Evolutionary conservation across 2,888 invertebrate species (phyloP), one percentile per base, ranked within the genome.

Genomic region (Euplexia lucipara): DNA sequence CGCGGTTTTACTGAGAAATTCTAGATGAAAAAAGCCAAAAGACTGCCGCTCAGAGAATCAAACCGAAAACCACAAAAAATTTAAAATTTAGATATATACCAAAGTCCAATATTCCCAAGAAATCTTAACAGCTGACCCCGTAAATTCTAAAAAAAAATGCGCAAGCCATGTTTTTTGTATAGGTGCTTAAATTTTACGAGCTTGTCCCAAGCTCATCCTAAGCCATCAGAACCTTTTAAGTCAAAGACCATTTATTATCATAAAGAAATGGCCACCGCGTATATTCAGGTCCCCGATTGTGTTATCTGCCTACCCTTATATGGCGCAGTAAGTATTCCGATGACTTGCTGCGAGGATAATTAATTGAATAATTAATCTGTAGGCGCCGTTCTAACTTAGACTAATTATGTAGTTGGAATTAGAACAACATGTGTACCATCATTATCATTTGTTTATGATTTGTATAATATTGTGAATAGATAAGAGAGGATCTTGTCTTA

Each of bases 241-340:
- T 70, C 39, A 47, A 61, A 45, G 51, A 53, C 35, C 56, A n/a
- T 26, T 56, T 34, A 70, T 73, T 75, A 69, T 18, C 73, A 75
- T 73, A 69, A 41, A 52, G 47, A 56, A 67, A 70, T 73, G 70
- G 75, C 47, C 60, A 68, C 45, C 53, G 49, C 60, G 34, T 48
- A 61, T 52, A 60, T 60, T 61, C 75, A 52, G 58, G 71, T 66
- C 51, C 53, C 9, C 58, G 68, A 61, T 73, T 65, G 57, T 63
- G 52, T 41, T 59, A 71, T 61, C 57, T 67, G 22, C 30, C 39
- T 47, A 53, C 8, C 72, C 68, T 22, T 75, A 58, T 62, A 58
- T 30, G 59, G 66, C 10, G n/a, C 9, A 41, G 62, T 57, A 57
- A 64, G 71, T 60, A 65, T 65, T 51, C 37, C 16, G 26, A 45